Evolutionary conservation across 2,113 vertebrate species (phyloP), one percentile per base, ranked within the genome.

Genomic region (Epinephelus moara): DNA sequence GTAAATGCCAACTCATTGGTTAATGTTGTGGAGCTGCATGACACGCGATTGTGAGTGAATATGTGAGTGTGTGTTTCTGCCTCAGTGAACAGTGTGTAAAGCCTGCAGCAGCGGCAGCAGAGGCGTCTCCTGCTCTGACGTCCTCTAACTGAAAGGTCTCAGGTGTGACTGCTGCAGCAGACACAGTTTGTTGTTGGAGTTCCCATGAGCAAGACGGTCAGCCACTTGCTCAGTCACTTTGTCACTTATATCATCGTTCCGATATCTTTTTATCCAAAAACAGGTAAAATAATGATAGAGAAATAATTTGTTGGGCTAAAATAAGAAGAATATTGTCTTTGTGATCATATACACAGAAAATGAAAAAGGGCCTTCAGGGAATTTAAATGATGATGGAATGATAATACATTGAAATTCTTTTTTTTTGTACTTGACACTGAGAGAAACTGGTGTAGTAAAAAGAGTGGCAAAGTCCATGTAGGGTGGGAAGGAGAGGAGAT

Each of bases 1-100:
- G 76, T 88, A 91, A 93, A 93, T 92, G 92, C 80, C 92, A 92
- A 8, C 90, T 92, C 89, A 91, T 91, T 93, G 90, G 88, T 92
- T 93, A 90, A 90, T 90, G 91, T 91, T 78, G 85, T 87, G 92
- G 86, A 89, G 88, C 78, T 70, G 40, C 63, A 82, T 10, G 18
- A 66, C 78, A 69, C 47, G 19, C 18, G 18, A 86, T 80, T 47
- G 60, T 57, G 75, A 57, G 56, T 7, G 59, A 71, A 66, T 56
- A 10, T 81, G 4, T 40, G 45, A 11, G 64, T 55, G 64, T 60
- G 69, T 72, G 75, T 84, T 70, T 78, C 64, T 63, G 70, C 73
- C 47, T 89, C 63, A 13, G 50, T 0, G 57, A 47, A 68, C 83
- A 11, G 61, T 21, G 50, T 37, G 45, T 56, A 9, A 17, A 1